Evolutionary conservation across 2,888 invertebrate species (phyloP), one percentile per base, ranked within the genome.

Genomic region (Dicranocentrus wangi): DNA sequence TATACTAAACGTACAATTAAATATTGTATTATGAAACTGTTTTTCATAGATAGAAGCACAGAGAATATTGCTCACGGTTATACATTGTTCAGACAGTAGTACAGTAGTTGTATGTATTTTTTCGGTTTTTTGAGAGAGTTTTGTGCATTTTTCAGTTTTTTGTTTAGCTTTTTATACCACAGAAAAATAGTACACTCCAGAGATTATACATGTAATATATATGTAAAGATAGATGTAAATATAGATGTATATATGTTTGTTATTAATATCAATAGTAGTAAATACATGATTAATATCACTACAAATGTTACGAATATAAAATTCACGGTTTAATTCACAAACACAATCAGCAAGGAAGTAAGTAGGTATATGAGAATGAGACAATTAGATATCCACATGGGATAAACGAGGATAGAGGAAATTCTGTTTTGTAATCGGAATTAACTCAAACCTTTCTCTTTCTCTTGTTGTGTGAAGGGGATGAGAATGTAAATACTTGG

Each of bases 51-150:
- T 84, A 84, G 84, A 84, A 84, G 84, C 84, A 84, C 84, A 84
- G 82, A 82, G 70, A 84, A 83, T 84, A 84, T 84, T 84, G 84
- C 84, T 84, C 80, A 82, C 82, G 82, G 82, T 83, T 80, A 80
- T 83, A 83, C 82, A 83, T 83, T 83, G 82, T 83, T 83, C 80
- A 83, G 82, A 83, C 82, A 81, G 73, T 76, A 73, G 65, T 79
- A 71, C 66, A 63, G 43, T 79, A 70, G 60, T n/a, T 39, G 39
- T 39, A 39, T 47, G n/a, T 78, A 69, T 75, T 68, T 79, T 72
- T 65, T 70, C 63, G 39, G 53, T 42, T 78, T 78, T 77, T 75
- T n/a, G 25, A 58, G 25, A 61, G 72, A n/a, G 8, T 75, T 63
- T 65, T 65, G 70, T 58, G 70, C 60, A 66, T 68, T 76, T 77